These are phyloP conservation scores for Drosophila nr. perissopoda DNA, from an alignment of 2,888 invertebrate species.

Conservation along the genomic window DNA sequence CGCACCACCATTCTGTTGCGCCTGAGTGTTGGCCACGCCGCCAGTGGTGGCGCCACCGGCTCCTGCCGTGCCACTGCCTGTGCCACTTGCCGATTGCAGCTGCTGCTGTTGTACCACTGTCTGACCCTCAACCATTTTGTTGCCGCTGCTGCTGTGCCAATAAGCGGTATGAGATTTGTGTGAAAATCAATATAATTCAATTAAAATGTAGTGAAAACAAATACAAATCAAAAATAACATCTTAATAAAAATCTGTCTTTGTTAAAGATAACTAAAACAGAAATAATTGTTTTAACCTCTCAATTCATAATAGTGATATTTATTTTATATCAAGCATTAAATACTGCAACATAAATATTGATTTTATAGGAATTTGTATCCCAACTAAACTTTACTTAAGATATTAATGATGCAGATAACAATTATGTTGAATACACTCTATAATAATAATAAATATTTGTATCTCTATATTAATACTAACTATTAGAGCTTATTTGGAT, in stretches of 20 bases:
- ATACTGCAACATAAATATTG: not conserved
- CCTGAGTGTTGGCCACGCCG: constrained; percentile 87
- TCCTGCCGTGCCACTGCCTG: constrained; percentile 28
- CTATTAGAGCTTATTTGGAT: no score
- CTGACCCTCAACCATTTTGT: constrained; percentile 89
- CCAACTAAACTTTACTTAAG: constrained; percentile 15
- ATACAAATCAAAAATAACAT: no score
- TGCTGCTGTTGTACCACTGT: constrained; percentile 87
- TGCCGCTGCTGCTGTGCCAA: constrained; percentile 56
- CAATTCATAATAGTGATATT: not conserved
- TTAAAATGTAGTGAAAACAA: not conserved
- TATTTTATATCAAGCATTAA: not conserved
- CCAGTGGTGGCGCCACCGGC: constrained; percentile 40
- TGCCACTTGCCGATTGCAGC: constrained; percentile 59
- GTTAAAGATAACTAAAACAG: not conserved
- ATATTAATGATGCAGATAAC: not conserved
- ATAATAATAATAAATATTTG: not conserved
- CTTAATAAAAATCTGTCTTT: not conserved
- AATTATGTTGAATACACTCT: not conserved
- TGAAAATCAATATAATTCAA: not conserved
- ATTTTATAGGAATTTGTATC: not conserved
- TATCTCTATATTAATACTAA: not conserved
- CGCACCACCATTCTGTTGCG: constrained; percentile 83
- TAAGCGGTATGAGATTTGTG: not conserved
- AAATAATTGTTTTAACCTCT: not conserved